phyloP scores from a whole-genome alignment of 2,113 vertebrate species.

The Semnopithecus entellus region DNA sequence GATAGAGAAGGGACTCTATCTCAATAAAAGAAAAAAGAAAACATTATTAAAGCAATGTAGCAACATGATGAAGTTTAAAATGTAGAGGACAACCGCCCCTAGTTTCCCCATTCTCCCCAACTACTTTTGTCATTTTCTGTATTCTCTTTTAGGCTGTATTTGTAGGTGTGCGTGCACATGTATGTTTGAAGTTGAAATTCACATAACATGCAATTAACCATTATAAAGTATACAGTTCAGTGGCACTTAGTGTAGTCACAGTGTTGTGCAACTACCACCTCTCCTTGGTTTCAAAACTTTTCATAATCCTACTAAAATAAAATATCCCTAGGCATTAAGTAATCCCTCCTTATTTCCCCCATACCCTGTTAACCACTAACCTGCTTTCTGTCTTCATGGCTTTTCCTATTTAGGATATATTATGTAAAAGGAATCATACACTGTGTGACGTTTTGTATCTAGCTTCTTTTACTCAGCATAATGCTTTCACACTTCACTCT shows the following conservation, averaged over 20 bases:
- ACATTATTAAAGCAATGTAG: background rate
- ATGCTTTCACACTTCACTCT: background rate
- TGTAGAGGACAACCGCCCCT: background rate
- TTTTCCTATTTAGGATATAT: background rate
- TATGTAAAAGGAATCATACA: background rate
- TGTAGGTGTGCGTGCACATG: background rate
- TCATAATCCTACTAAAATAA: background rate
- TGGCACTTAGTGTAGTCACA: background rate
- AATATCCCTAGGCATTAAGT: background rate
- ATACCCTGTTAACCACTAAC: background rate
- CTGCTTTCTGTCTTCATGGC: background rate
- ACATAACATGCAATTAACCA: background rate
- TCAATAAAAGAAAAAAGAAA: too few species aligned
- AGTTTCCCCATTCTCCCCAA: background rate
- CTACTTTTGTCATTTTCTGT: background rate
- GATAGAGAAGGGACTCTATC: too few species aligned
- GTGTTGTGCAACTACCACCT: background rate
- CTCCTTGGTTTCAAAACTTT: background rate
- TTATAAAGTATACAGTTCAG: background rate
- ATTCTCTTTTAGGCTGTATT: constrained; percentile 1
- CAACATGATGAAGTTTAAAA: background rate
- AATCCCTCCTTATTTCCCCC: background rate
- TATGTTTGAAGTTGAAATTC: background rate
- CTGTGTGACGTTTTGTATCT: background rate
- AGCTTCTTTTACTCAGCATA: background rate